These are phyloP conservation scores for Formica exsecta DNA, from an alignment of 1,140 invertebrate species.

Conservation along the genomic window DNA sequence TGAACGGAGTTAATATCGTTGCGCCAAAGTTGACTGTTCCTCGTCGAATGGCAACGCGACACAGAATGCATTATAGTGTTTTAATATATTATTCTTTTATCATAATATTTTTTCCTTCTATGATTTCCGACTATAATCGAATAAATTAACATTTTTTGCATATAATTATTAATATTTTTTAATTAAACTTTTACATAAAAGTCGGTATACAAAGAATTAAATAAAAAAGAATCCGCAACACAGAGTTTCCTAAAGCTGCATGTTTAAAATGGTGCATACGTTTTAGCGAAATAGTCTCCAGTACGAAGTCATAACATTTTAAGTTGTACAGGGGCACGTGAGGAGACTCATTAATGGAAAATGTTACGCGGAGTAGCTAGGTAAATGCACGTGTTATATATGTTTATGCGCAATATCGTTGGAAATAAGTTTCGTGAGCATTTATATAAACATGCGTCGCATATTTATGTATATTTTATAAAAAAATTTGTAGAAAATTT, in stretches of 20 bases:
- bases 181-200: neutral
- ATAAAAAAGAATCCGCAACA: neutral
- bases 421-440: conserved; percentile 16
- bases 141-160: neutral
- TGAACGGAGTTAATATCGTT: conserved; percentile 42
- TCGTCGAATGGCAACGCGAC: neutral
- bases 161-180: conserved; percentile 14
- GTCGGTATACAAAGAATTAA: neutral
- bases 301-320: conserved; percentile 62
- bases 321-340: conserved; percentile 51
- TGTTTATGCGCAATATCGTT: conserved; percentile 41
- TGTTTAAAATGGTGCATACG: conserved; percentile 41
- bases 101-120: neutral
- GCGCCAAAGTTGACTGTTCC: conserved; percentile 8
- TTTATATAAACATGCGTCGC: conserved; percentile 31
- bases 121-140: neutral
- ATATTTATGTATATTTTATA: neutral
- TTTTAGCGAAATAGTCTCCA: conserved; percentile 40
- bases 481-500: neutral
- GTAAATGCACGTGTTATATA: conserved; percentile 32
- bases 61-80: neutral
- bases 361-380: conserved; percentile 25
- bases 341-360: conserved; percentile 60
- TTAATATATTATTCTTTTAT: conserved; percentile 24
- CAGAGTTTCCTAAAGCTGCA: neutral